Conservation (phyloP, 2,797 vertebrate genomes). For the Phalanger gymnotis region DNA sequence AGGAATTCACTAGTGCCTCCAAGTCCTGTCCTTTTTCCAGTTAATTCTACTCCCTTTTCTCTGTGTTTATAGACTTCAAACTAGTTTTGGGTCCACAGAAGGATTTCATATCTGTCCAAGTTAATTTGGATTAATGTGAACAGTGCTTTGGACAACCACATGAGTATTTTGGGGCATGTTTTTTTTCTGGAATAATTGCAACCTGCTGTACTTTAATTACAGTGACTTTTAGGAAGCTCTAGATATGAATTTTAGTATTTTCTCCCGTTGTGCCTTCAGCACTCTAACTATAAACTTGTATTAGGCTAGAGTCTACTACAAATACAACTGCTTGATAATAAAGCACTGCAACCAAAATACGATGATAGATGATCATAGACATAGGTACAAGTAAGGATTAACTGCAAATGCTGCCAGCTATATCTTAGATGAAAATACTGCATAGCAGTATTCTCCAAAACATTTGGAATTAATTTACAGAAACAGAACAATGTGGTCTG, state of each 20-base stretch:
- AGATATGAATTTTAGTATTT: constrained; percentile 21
- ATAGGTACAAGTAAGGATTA: background rate
- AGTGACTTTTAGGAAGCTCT: constrained; percentile 23
- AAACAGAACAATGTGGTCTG: constrained; percentile 40
- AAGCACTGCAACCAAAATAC: background rate
- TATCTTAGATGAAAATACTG: constrained; percentile 17
- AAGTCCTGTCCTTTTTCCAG: constrained; percentile 58
- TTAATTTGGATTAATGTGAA: constrained; percentile 42
- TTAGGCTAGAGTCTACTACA: background rate
- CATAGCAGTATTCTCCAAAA: constrained; percentile 28
- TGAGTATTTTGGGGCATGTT: constrained; percentile 16
- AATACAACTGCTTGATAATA: background rate
- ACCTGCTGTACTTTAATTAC: constrained; percentile 61
- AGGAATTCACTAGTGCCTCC: constrained; percentile 6
- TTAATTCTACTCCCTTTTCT: constrained; percentile 47
- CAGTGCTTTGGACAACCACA: constrained; percentile 39
- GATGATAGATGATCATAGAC: background rate
- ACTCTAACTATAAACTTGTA: background rate
- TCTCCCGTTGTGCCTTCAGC: constrained; percentile 10
- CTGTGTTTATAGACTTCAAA: constrained; percentile 59
- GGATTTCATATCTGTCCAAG: constrained; percentile 30
- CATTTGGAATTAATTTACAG: constrained; percentile 60
- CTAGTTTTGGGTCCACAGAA: constrained; percentile 20
- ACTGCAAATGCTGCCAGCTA: background rate
- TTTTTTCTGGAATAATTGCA: constrained; percentile 51